These are phyloP conservation scores for Condylura cristata DNA, from an alignment of 2,113 vertebrate species.

Conservation along the genomic window DNA sequence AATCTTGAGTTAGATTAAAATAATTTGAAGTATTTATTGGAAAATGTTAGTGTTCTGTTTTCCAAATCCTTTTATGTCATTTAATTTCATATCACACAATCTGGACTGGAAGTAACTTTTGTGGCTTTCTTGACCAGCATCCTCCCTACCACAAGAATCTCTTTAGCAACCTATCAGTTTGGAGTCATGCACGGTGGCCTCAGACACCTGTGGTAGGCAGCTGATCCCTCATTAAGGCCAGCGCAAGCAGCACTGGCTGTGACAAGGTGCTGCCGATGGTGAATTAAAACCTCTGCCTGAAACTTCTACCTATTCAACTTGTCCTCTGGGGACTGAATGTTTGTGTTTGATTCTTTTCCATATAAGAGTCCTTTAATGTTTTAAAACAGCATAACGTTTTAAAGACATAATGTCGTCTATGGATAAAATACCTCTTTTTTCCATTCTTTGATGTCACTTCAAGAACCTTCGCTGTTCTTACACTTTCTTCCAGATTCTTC, in stretches of 20 bases:
- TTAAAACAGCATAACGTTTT: neutral
- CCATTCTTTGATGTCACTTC: neutral
- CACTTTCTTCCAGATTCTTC: neutral
- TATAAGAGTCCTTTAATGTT: conserved; percentile 18
- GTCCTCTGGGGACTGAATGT: conserved; percentile 14
- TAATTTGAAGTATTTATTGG: neutral
- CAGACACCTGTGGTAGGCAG: neutral
- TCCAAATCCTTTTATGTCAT: neutral
- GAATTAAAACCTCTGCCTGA: neutral
- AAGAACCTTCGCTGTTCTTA: neutral
- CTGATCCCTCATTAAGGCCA: neutral
- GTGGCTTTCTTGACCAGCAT: neutral
- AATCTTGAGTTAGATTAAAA: conserved; percentile 18
- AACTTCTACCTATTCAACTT: neutral
- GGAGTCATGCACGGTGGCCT: neutral
- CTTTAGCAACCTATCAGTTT: rapidly evolving
- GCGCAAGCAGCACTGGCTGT: neutral
- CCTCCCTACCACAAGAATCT: neutral
- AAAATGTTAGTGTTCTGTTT: neutral
- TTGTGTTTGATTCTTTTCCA: conserved; percentile 2
- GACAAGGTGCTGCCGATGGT: neutral
- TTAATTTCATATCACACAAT: neutral
- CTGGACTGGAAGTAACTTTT: neutral
- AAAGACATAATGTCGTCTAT: neutral
- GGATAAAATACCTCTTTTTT: neutral